Conservation (phyloP, 2,113 vertebrate species). For the Centropus bengalensis region DNA sequence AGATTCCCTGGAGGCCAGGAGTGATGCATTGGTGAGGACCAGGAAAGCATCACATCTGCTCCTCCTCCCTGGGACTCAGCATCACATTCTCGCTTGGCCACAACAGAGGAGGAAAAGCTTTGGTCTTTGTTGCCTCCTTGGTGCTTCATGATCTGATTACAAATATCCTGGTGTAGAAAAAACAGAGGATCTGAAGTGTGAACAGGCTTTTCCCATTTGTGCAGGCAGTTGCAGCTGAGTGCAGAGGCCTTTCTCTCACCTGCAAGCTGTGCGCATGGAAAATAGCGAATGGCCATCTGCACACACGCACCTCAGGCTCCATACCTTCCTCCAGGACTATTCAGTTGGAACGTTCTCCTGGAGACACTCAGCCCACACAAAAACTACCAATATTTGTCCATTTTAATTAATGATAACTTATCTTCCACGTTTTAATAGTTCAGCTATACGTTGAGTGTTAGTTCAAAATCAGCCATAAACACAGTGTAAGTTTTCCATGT, state of each 20-base stretch:
- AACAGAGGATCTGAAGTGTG: neutral
- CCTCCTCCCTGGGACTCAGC: rapidly evolving
- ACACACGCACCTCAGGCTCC: neutral
- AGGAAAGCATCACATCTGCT: neutral
- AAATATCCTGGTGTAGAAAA: neutral
- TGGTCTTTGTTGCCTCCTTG: rapidly evolving
- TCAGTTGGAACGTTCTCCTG: neutral
- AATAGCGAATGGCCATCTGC: neutral
- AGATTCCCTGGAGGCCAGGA: rapidly evolving
- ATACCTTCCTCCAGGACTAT: neutral
- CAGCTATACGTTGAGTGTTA: neutral
- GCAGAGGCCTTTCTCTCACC: neutral
- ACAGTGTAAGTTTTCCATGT: neutral
- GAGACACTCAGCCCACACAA: neutral
- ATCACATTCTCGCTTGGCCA: neutral
- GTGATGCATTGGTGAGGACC: neutral
- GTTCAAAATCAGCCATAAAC: neutral
- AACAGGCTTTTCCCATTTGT: neutral
- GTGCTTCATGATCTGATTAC: neutral
- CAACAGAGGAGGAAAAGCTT: neutral
- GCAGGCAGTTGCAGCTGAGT: neutral
- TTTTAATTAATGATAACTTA: neutral
- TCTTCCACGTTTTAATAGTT: neutral
- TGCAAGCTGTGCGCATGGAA: neutral
- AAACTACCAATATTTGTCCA: neutral